phyloP scores from a whole-genome alignment of 2,113 vertebrate genomes.

The Danio rerio region GRCz12tu NC_133182.1:33146001-33146500 shows the following conservation, averaged over 20 bases:
- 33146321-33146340: too few relatives aligned
- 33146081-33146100: not conserved
- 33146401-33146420: too few relatives aligned
- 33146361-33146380: too few relatives aligned
- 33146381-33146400: too few relatives aligned
- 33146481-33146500: too few relatives aligned
- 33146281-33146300: too few relatives aligned
- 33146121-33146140: conserved; percentile 17
- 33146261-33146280: not conserved
- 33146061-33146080: not conserved
- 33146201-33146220: conserved; percentile 6
- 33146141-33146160: conserved; percentile 25
- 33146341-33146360: too few relatives aligned
- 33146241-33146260: not conserved
- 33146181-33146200: conserved; percentile 42
- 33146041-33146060: not conserved
- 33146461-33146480: too few relatives aligned
- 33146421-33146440: too few relatives aligned
- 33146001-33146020: conserved; percentile 1
- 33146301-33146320: too few relatives aligned
- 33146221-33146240: not conserved
- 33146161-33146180: not conserved
- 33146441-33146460: too few relatives aligned
- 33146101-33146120: conserved; percentile 14
- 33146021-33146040: conserved; percentile 12